Evolutionary conservation across 2,888 invertebrate species (phyloP).

Genomic region (Sinohyriopsis cumingii): DNA sequence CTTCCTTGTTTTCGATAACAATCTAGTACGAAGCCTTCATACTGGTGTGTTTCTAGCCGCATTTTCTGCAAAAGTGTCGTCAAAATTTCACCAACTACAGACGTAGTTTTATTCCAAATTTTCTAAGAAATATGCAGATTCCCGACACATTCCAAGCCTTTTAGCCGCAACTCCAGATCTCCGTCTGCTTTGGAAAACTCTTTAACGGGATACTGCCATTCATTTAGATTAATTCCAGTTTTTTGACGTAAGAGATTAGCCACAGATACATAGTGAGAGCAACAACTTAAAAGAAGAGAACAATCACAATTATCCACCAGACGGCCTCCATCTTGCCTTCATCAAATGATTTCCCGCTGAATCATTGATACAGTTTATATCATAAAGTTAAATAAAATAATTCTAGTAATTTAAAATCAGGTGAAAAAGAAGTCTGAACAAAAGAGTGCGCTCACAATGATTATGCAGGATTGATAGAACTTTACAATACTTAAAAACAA

Average conservation of each 20-base stretch:
- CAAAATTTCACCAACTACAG: background rate
- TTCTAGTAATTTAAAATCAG: no score
- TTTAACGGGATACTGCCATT: slow-evolving; percentile 3
- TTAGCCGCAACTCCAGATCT: background rate
- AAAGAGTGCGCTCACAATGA: no score
- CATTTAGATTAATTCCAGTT: slow-evolving; percentile 10
- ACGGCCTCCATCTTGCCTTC: no score
- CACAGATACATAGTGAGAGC: no score
- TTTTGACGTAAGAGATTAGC: background rate
- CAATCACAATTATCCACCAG: no score
- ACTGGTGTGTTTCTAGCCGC: slow-evolving; percentile 7
- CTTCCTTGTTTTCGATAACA: slow-evolving; percentile 32
- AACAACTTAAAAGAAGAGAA: no score
- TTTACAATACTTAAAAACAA: no score
- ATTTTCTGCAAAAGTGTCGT: slow-evolving; percentile 9
- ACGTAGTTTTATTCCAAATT: slow-evolving; percentile 3
- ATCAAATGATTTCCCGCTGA: no score
- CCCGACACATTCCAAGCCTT: background rate
- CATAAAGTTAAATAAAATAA: no score
- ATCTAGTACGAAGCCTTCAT: slow-evolving; percentile 15
- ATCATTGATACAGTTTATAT: no score
- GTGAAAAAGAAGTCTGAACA: no score
- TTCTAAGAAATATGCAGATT: background rate
- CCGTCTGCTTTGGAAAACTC: background rate
- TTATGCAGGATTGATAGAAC: no score